Evolutionary conservation across 1,140 invertebrate genomes (phyloP).

Genomic region (Sitobion miscanthi): DNA sequence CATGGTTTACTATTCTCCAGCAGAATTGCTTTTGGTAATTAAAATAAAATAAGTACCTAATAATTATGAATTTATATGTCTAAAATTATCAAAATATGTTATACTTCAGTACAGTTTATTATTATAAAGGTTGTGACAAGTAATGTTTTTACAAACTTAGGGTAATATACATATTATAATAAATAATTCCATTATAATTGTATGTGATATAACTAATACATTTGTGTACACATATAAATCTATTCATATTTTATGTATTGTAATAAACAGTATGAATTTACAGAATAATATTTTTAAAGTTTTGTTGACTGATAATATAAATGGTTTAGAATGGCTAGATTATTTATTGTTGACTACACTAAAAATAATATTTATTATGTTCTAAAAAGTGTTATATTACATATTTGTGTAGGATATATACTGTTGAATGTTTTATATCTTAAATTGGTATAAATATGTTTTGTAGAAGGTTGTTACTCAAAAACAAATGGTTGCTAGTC

Average conservation of each 20-base stretch:
- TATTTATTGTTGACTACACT: no score
- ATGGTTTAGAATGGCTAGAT: no score
- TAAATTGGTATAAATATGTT: neutral
- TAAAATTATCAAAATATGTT: neutral
- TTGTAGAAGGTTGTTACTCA: constrained; percentile 77
- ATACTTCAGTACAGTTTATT: neutral
- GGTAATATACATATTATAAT: no score
- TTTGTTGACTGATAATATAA: no score
- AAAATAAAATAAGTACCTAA: neutral
- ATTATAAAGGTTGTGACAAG: no score
- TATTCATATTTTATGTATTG: neutral
- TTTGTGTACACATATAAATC: neutral
- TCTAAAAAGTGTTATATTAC: neutral
- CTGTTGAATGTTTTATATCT: constrained; percentile 45
- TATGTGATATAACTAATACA: neutral
- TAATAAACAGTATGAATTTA: neutral
- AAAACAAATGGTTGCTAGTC: constrained; percentile 93
- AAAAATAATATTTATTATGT: neutral
- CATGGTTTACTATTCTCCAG: constrained; percentile 93
- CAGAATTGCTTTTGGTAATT: constrained; percentile 73
- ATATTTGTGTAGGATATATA: neutral
- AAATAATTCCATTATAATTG: neutral
- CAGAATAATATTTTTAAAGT: neutral
- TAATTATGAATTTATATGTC: neutral
- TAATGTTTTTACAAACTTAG: no score